These are phyloP conservation scores for Perithous albicinctus DNA, from an alignment of 2,888 invertebrate genomes.

Conservation along the genomic window DNA sequence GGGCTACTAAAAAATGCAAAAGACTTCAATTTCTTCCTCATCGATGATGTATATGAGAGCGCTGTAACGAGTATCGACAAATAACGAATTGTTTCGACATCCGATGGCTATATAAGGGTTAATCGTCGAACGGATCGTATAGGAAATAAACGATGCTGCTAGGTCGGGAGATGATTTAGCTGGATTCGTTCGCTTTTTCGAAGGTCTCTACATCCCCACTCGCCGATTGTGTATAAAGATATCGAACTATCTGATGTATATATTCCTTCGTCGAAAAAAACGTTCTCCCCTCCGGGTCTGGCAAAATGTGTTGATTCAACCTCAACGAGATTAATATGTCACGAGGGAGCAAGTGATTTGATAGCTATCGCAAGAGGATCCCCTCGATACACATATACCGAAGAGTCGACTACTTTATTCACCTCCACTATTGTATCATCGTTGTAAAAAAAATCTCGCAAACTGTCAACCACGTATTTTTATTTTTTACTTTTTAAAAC, in stretches of 20 bases:
- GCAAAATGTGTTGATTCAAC: slow-evolving; percentile 35
- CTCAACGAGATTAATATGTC: slow-evolving; percentile 33
- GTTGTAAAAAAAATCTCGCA: background rate
- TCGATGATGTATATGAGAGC: background rate
- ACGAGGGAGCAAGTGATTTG: background rate
- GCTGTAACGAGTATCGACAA: background rate
- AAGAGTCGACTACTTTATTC: background rate
- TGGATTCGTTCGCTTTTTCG: background rate
- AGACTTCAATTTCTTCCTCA: background rate
- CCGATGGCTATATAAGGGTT: background rate
- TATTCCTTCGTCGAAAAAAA: background rate
- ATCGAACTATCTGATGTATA: slow-evolving; percentile 35
- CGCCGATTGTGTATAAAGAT: slow-evolving; percentile 26
- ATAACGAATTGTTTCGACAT: background rate
- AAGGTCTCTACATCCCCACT: background rate
- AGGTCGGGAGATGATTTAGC: background rate
- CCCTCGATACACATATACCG: background rate
- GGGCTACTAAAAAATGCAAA: background rate
- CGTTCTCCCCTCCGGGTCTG: background rate
- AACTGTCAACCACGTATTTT: background rate
- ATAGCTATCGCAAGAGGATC: slow-evolving; percentile 10
- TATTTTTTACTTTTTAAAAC: too few species aligned
- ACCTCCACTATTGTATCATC: background rate
- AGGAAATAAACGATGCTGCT: background rate
- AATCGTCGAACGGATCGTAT: background rate